Evolutionary conservation across 2,797 vertebrate genomes (phyloP).

Genomic region (Oreochromis mossambicus): DNA sequence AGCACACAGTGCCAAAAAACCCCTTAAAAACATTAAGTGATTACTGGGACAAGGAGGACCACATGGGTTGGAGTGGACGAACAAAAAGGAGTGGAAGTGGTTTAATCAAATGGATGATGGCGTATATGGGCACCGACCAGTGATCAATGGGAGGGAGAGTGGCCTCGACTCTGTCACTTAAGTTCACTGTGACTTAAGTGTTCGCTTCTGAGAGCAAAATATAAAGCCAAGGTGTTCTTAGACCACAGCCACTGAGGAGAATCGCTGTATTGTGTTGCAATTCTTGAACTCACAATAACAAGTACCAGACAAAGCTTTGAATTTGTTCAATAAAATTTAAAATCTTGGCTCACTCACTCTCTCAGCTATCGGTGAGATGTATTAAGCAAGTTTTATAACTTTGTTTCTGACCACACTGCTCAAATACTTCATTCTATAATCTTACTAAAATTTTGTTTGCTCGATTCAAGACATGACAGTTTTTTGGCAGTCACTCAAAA

Average conservation of each 20-base stretch:
- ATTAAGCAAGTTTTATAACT: not conserved
- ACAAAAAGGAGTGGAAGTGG: not conserved
- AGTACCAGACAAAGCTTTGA: not conserved
- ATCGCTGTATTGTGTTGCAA: not conserved
- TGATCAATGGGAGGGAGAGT: not conserved
- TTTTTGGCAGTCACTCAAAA: slow-evolving; percentile 3
- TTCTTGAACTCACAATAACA: not conserved
- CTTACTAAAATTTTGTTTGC: not conserved
- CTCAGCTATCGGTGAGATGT: not conserved
- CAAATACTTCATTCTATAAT: not conserved
- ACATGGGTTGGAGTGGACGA: not conserved
- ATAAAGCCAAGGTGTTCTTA: not conserved
- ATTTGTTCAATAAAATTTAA: not conserved
- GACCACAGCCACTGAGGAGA: not conserved
- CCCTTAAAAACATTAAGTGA: not conserved
- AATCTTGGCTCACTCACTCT: not conserved
- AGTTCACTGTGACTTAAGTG: not conserved
- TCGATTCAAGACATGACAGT: not conserved
- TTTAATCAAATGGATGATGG: not conserved
- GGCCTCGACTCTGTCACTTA: not conserved
- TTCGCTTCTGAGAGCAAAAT: not conserved
- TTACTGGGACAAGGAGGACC: not conserved
- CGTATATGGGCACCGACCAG: not conserved
- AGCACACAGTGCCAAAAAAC: not conserved
- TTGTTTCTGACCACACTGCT: not conserved